These are phyloP conservation scores for Caenorhabditis doughertyi DNA, from an alignment of 2,888 invertebrate species.

Conservation along the genomic window DNA sequence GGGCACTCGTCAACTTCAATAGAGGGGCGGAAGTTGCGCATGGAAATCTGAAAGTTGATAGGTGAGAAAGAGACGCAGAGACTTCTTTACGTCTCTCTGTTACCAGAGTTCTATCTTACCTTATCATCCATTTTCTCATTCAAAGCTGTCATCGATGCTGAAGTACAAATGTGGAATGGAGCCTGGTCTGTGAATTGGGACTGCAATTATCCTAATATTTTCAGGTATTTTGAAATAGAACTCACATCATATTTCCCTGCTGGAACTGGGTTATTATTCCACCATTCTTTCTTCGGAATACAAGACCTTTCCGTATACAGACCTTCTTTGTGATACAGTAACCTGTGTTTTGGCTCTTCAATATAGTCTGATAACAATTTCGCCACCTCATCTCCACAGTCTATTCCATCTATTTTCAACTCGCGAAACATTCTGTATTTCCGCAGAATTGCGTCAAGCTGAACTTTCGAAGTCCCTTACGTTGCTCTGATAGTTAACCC, in stretches of 20 bases:
- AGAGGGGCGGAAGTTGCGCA: constrained; percentile 67
- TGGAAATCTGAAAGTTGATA: constrained; percentile 49
- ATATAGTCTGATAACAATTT: constrained; percentile 56
- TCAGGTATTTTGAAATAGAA: no score
- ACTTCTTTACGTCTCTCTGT: no score
- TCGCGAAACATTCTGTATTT: no score
- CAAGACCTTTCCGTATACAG: constrained; percentile 65
- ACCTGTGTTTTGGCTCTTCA: constrained; percentile 56
- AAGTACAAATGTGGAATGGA: constrained; percentile 64
- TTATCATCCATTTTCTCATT: constrained; percentile 63
- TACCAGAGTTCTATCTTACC: no score
- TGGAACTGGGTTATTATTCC: constrained; percentile 69
- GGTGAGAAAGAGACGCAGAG: not conserved
- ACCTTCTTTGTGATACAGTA: constrained; percentile 44
- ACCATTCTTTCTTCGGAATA: constrained; percentile 58
- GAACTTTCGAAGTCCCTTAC: no score
- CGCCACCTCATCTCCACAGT: constrained; percentile 69
- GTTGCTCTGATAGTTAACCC: constrained; percentile 57
- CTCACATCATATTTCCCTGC: constrained; percentile 66
- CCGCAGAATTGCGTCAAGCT: no score
- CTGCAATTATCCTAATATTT: constrained; percentile 51
- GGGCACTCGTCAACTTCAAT: constrained; percentile 61
- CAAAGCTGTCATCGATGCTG: constrained; percentile 60
- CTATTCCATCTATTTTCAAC: constrained; percentile 66
- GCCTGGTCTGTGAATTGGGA: constrained; percentile 66